Evolutionary conservation across 2,113 vertebrate genomes (phyloP).

Genomic region (Archocentrus centrarchus): DNA sequence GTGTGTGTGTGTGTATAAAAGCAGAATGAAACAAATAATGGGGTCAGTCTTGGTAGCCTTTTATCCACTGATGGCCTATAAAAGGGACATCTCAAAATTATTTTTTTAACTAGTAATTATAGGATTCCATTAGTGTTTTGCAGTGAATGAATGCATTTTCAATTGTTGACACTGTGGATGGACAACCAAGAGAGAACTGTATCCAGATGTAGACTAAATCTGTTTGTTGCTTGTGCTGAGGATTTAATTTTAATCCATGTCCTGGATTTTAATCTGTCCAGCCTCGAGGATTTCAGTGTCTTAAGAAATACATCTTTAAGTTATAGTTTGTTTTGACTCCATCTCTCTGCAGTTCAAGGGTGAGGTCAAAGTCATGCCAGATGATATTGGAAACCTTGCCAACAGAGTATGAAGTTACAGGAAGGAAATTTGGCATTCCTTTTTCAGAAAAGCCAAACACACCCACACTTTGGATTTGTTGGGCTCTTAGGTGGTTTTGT

Average conservation of each 20-base stretch:
- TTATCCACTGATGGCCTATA: not conserved
- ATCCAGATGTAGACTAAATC: conserved; percentile 12
- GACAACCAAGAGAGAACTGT: not conserved
- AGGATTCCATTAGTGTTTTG: not conserved
- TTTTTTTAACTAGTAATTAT: not conserved
- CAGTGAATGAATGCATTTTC: not conserved
- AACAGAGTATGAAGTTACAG: not conserved
- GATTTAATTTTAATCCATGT: conserved; percentile 20
- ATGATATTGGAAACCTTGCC: not conserved
- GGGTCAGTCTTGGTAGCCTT: not conserved
- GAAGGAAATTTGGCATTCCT: not conserved
- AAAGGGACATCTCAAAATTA: not conserved
- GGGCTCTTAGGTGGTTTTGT: not conserved
- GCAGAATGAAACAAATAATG: not conserved
- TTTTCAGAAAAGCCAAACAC: conserved; percentile 20
- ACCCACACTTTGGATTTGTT: conserved; percentile 5
- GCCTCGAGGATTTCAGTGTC: conserved; percentile 24
- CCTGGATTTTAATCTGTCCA: conserved; percentile 8
- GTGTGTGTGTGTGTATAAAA: not conserved
- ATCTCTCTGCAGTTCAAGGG: not conserved
- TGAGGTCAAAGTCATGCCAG: not conserved
- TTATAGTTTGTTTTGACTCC: conserved; percentile 23
- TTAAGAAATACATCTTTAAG: not conserved
- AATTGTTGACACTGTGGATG: not conserved
- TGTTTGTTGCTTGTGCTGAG: conserved; percentile 26